Conservation (phyloP, 1,140 invertebrate genomes). For the Chironomus striatipennis region DNA sequence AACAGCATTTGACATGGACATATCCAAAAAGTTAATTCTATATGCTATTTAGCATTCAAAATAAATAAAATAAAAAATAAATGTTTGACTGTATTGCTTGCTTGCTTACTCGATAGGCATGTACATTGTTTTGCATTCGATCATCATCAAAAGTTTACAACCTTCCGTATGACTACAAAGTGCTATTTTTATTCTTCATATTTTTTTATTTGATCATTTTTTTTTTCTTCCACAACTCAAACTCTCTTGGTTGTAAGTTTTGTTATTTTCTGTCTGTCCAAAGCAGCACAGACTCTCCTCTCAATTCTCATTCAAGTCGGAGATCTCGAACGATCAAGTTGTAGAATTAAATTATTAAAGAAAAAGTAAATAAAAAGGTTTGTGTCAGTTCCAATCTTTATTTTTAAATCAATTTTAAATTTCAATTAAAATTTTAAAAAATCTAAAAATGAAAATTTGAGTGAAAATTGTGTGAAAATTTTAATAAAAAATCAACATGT, state of each 20-base stretch:
- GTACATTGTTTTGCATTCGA: too few species aligned
- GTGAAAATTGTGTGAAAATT: not conserved
- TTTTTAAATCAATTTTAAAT: too few species aligned
- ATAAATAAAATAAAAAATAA: too few species aligned
- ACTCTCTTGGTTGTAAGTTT: not conserved
- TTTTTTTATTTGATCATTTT: not conserved
- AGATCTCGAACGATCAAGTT: not conserved
- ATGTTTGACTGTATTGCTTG: too few species aligned
- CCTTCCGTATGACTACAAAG: not conserved
- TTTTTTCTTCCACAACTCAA: not conserved
- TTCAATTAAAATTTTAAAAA: not conserved
- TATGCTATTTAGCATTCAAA: too few species aligned
- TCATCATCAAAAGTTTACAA: too few species aligned
- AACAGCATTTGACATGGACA: too few species aligned
- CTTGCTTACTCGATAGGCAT: too few species aligned
- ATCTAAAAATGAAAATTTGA: not conserved
- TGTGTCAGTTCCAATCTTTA: too few species aligned
- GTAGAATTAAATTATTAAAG: not conserved
- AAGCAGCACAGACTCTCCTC: not conserved
- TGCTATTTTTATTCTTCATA: constrained; percentile 9
- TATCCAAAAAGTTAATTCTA: too few species aligned
- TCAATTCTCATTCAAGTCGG: not conserved
- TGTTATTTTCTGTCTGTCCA: not conserved
- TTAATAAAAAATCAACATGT: not conserved
- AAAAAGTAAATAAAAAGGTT: not conserved